Evolutionary conservation across 2,888 invertebrate genomes (phyloP), one percentile per base, ranked within the genome.

Genomic region (Ommatoiulus sabulosus): DNA sequence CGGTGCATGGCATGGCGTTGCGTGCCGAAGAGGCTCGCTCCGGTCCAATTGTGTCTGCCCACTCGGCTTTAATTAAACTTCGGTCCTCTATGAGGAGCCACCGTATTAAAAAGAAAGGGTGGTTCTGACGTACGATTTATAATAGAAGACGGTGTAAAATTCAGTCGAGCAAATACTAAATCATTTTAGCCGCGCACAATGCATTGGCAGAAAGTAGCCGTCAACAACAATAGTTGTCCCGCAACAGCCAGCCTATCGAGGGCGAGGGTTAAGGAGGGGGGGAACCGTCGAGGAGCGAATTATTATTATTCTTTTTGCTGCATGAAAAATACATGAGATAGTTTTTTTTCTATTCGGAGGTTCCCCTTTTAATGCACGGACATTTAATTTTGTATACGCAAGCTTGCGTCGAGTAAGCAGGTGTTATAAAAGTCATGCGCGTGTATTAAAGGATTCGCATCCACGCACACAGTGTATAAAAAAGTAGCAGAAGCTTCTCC

Each of bases 271-370:
- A 72, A 72, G 72, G 72, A 72, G 72, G 24, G 63, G 57, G 72
- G 63, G 72, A 72, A 72, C 72, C 72, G 72, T 72, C 72, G 24
- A 72, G 24, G 24, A n/a, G 72, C n/a, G 72, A 72, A 72, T 72
- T 72, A 72, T 72, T 63, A 63, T 63, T 72, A 72, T 72, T 72
- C 72, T 72, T 72, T 52, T 72, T 72, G 72, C 72, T 72, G 72
- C 72, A 72, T 72, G 72, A 72, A 24, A 72, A 63, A 63, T 63
- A 63, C 63, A 63, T 63, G 72, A 52, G 52, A 24, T 72, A 24
- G 24, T 72, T 24, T 24, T 72, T 63, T 20, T n/a, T 72, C 24
- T 72, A 3, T 72, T 0, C 10, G 72, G 24, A 24, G 72, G 72
- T 24, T 72, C 72, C 24, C 3, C 72, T 72, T 72, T 8, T 72